Base-by-base conservation (phyloP, 2,888 invertebrate species). In the Subacronicta megacephala region DNA sequence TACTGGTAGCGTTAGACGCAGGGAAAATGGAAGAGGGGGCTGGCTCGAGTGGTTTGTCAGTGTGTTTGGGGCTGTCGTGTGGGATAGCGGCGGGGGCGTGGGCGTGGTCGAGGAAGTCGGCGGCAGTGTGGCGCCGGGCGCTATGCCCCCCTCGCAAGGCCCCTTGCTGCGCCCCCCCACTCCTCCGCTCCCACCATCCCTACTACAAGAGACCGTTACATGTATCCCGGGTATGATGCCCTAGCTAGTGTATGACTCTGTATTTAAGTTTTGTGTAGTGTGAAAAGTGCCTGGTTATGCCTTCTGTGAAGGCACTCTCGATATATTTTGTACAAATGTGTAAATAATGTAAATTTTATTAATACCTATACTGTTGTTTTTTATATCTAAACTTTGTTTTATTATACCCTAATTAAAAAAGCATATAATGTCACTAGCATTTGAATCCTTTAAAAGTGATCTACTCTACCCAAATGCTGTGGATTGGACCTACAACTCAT, bases 31-130 rank as follows among this genome's bases (percentile, higher is more conserved):
- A 81, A 38, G 77, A 79, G 20, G 78, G 80, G 0, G 77, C 75
- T 6, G 87, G 84, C 0, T 79, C 87, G 2, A 90, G 92, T 13
- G 93, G 93, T 4, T 88, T 96, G 79, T 93, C 96, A 54, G 88
- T 96, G 44, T 95, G 96, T 70, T 86, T 96, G 63, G 95, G 95
- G 82, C 86, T 96, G 77, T 94, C 95, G 16, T 95, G 96, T 60
- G 96, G 96, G 0, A 91, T 95, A 33, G 95, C 96, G 26, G 95
- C 95, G 15, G 96, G 96, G 0, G 95, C 96, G 91, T 96, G 96
- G 96, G 95, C 96, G 29, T 96, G 96, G 95, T 83, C 85, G 29
- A 69, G 84, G 26, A 84, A 85, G 54, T 95, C 95, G 5, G 95
- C 95, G 15, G 96, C 95, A 0, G 96, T 96, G 91, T 96, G 96